Evolutionary conservation across 2,797 vertebrate species (phyloP).

Genomic region (Oryzias dopingdopingensis): DNA sequence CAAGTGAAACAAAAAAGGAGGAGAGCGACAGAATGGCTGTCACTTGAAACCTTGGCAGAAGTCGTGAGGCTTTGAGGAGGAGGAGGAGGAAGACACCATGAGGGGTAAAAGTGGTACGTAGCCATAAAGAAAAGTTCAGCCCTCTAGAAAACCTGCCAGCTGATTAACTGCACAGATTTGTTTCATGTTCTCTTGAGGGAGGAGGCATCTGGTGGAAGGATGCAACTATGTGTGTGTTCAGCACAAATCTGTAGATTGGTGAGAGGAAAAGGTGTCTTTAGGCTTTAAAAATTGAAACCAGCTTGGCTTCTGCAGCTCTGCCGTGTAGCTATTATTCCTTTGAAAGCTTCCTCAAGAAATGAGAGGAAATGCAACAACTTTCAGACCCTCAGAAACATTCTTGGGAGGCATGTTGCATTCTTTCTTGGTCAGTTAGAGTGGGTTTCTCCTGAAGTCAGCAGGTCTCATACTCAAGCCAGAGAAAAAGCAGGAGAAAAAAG

Average conservation of each 20-base stretch:
- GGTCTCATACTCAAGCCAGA: conserved; percentile 2
- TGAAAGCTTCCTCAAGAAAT: too few species aligned
- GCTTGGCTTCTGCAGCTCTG: background rate
- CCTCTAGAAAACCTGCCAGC: conserved; percentile 46
- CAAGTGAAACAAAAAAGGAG: conserved; percentile 53
- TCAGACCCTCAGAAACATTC: background rate
- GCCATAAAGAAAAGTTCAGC: conserved; percentile 38
- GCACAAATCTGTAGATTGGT: background rate
- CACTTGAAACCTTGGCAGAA: conserved; percentile 77
- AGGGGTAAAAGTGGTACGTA: conserved; percentile 49
- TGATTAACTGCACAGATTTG: conserved; percentile 39
- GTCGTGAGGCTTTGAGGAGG: conserved; percentile 46
- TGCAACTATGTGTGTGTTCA: background rate
- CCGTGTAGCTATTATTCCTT: background rate
- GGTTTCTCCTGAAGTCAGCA: background rate
- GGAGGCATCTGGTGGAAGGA: background rate
- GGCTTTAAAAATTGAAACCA: background rate
- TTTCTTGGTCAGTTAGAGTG: background rate
- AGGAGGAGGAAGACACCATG: conserved; percentile 45
- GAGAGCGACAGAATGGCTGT: conserved; percentile 62
- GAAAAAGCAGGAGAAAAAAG: conserved; percentile 23
- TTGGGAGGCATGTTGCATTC: conserved; percentile 1
- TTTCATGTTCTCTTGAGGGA: background rate
- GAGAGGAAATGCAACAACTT: too few species aligned
- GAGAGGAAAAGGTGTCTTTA: background rate